Evolutionary conservation across 2,113 vertebrate species (phyloP), one percentile per base, ranked within the genome.

Genomic region (Pyxicephalus adspersus): DNA sequence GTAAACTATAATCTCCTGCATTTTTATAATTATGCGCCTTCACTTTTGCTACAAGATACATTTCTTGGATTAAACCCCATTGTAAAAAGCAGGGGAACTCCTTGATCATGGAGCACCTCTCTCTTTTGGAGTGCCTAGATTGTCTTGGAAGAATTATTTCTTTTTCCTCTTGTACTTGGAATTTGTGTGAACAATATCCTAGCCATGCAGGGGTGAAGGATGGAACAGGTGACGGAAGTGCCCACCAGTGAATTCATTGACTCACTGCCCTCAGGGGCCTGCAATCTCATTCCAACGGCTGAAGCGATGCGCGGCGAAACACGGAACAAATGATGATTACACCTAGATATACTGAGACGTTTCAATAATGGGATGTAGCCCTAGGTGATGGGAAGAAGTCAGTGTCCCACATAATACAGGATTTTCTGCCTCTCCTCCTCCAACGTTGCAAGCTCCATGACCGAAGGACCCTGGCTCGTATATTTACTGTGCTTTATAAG

Each of bases 301-400:
- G 19, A n/a, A 50, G 38, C 18, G 45, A 70, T 18, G 19, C 9
- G 25, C 22, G 67, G 38, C 18, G 67, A 34, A 26, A 26, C 20
- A 51, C 38, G 15, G 66, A 68, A 75, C 57, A 75, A 45, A 75
- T 45, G 31, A 61, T 61, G 72, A 75, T 61, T 75, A 50, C 19
- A 45, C 57, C 54, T 17, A 20, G 11, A 60, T 45, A 26, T 60
- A 75, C n/a, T 4, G 19, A 31, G 26, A 58, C 71, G n/a, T n/a
- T 31, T 52, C 52, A 31, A 61, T 45, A 61, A 75, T 75, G 72
- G 57, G 57, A 61, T 61, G 54, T 74, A 75, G 72, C 72, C 72
- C 72, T 2, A 23, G 72, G 55, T 26, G 67, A 3, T 5, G 67
- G 5, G 3, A 45, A 9, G 45, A 18, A 11, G 45, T 70, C 20